Evolutionary conservation across 2,797 vertebrate species (phyloP).

Genomic region (Erethizon dorsatum): DNA sequence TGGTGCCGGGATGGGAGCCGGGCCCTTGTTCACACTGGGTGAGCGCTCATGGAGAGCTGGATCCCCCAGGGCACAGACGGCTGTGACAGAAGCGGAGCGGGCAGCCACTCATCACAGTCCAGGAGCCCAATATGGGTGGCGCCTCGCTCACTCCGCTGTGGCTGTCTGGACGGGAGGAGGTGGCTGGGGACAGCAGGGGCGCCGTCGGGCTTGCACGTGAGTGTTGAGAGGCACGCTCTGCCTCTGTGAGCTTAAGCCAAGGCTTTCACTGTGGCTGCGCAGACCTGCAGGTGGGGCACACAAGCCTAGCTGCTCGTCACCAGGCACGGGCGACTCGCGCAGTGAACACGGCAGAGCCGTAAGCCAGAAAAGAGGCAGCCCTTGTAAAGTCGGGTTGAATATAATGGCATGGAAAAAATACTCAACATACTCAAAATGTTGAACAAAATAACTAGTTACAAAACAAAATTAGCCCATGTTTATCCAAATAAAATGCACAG

Average conservation of each 20-base stretch:
- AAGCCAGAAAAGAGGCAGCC: neutral
- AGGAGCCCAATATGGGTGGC: neutral
- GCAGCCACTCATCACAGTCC: neutral
- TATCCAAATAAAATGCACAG: neutral
- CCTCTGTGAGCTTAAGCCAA: constrained; percentile 11
- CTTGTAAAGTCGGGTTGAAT: neutral
- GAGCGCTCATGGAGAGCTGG: neutral
- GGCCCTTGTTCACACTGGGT: neutral
- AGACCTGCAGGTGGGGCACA: neutral
- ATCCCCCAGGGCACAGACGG: neutral
- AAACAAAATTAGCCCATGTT: constrained; percentile 25
- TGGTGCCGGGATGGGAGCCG: neutral
- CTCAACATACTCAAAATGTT: neutral
- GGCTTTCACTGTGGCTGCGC: neutral
- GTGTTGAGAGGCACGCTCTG: neutral
- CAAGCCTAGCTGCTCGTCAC: neutral
- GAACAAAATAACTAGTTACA: constrained; percentile 14
- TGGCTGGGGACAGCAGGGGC: neutral
- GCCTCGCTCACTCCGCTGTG: neutral
- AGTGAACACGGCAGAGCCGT: neutral
- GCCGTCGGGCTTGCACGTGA: neutral
- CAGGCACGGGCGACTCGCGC: neutral
- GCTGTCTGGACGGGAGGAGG: neutral
- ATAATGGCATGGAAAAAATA: constrained; percentile 1
- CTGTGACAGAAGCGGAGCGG: neutral